Evolutionary conservation across 2,113 vertebrate genomes (phyloP), one percentile per base, ranked within the genome.

Genomic region (Pterophyllum scalare): DNA sequence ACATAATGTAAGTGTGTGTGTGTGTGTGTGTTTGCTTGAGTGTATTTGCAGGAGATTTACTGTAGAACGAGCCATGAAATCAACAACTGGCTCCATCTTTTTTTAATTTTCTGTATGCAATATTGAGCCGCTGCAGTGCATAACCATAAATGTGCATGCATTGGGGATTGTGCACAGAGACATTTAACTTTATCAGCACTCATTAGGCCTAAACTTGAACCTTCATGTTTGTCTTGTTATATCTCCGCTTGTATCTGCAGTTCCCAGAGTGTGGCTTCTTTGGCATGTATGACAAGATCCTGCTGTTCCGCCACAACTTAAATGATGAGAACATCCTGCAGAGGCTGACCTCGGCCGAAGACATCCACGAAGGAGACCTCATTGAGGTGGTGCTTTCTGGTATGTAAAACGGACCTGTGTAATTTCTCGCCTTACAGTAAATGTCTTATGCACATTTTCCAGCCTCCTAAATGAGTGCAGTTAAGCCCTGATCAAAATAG

Each of bases 261-360:
- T 99, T 99, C 93, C 98, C 98, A 78, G 98, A 99, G 95, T 99
- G 98, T 88, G 98, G 98, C 87, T 99, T 99, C 95, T 99, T 99
- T 89, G 98, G 98, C 92, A 98, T 99, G 97, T 99, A 99, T 88
- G 98, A 99, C 96, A 99, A 99, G 96, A 99, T 99, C 95, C 96
- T 99, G 88, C 96, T 99, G 83, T 99, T 99, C 92, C 98, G 98
- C 88, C 98, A 99, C 92, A 95, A 99, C 94, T 94, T 99, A 93
- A 98, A 94, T 80, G 98, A 98, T 26, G 98, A 99, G 90, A 99
- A 99, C 96, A 99, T 99, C 96, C 96, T 99, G 94, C 98, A 98
- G 95, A 96, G 97, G 84, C 97, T 99, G 88, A 97, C 96, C 64
- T 97, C 97, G 49, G 97, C 97, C 40, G 98, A 99, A 89, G 98